These are phyloP conservation scores for Tetragonula clypearis DNA, from an alignment of 1,140 invertebrate genomes.

Conservation along the genomic window DNA sequence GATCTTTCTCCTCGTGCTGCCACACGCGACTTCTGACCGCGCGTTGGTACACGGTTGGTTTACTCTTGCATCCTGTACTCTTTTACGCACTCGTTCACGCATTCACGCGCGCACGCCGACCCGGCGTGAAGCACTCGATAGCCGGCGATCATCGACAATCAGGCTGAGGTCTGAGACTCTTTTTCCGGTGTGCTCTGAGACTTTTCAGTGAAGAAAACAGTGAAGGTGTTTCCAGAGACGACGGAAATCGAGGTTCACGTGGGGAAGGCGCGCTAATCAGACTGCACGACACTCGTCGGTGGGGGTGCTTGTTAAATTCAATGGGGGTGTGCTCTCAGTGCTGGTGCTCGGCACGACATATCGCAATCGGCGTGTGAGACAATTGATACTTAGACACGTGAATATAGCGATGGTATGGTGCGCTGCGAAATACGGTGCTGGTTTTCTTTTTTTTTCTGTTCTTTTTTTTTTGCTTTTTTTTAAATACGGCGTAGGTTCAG, in stretches of 20 bases:
- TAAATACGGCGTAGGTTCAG: background rate
- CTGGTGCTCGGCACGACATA: slow-evolving; percentile 76
- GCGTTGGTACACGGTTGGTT: background rate
- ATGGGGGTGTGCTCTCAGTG: slow-evolving; percentile 77
- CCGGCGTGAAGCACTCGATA: slow-evolving; percentile 55
- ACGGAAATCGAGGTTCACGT: slow-evolving; percentile 46
- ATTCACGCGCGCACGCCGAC: slow-evolving; percentile 69
- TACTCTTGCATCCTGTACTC: slow-evolving; percentile 60
- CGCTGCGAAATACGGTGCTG: slow-evolving; percentile 32
- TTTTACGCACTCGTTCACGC: slow-evolving; percentile 72
- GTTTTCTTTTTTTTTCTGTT: background rate
- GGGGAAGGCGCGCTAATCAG: slow-evolving; percentile 57
- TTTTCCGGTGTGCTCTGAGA: no score
- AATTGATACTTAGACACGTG: slow-evolving; percentile 56
- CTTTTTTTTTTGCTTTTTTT: no score
- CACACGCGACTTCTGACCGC: slow-evolving; percentile 21
- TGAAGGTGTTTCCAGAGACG: background rate
- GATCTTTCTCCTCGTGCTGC: background rate
- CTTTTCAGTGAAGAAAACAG: background rate
- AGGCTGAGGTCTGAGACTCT: background rate
- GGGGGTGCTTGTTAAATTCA: slow-evolving; percentile 66
- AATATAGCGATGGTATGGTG: slow-evolving; percentile 14
- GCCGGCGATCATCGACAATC: background rate
- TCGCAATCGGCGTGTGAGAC: slow-evolving; percentile 47
- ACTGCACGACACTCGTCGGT: slow-evolving; percentile 70